Conservation (phyloP, 1,140 invertebrate genomes). For the Temnothorax nylanderi region DNA sequence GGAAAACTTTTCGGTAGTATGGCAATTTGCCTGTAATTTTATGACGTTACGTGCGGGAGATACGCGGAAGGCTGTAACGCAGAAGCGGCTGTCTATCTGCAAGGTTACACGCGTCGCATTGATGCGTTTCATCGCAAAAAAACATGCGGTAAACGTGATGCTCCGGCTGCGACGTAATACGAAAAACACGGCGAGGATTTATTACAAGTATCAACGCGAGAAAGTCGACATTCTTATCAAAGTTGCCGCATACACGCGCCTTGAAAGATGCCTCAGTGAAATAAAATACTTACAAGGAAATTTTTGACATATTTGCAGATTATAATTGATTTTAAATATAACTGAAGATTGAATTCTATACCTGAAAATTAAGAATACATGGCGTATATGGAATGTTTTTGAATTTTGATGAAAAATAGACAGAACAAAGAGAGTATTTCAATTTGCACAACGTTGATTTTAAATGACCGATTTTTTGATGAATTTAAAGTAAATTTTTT, state of each 20-base stretch:
- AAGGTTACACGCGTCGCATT: not conserved
- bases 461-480: too few species aligned
- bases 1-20: slow-evolving; percentile 23
- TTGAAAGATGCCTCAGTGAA: not conserved
- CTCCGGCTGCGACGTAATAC: not conserved
- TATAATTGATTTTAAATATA: not conserved
- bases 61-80: not conserved
- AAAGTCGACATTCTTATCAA: not conserved
- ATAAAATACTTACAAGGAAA: not conserved
- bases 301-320: not conserved
- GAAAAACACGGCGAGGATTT: not conserved
- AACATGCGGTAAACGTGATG: not conserved
- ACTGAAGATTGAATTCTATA: not conserved
- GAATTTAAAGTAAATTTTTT: too few species aligned
- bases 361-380: not conserved
- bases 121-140: not conserved
- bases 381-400: not conserved
- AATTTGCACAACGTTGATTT: too few species aligned
- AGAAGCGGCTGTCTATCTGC: not conserved
- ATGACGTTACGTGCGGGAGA: slow-evolving; percentile 26
- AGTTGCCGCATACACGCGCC: too few species aligned
- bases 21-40: slow-evolving; percentile 46
- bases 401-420: not conserved
- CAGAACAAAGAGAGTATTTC: too few species aligned
- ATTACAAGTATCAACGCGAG: not conserved